Evolutionary conservation across 2,888 invertebrate species (phyloP), one percentile per base, ranked within the genome.

Genomic region (Didymodactylos carnosus): DNA sequence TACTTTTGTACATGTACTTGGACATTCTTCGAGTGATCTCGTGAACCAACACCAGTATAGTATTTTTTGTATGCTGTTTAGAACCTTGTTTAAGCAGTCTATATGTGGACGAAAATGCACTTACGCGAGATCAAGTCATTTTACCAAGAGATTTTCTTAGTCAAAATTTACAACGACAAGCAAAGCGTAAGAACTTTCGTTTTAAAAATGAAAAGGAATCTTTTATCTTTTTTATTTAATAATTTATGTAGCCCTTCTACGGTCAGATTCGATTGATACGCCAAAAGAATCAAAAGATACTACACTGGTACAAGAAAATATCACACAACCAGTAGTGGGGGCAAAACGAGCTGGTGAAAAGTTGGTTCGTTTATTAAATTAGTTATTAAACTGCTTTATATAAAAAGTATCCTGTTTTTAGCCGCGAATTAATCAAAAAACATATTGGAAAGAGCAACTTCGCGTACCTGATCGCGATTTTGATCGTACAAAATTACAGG

Each of bases 361-460:
- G 35, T 62, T 62, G 62, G 62, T 62, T n/a, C n/a, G n/a, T n/a
- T n/a, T n/a, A n/a, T n/a, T n/a, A n/a, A n/a, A n/a, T n/a, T n/a
- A n/a, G n/a, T n/a, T n/a, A n/a, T n/a, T n/a, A n/a, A n/a, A n/a
- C n/a, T n/a, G n/a, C n/a, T n/a, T n/a, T n/a, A n/a, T n/a, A n/a
- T n/a, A n/a, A n/a, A n/a, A 11, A 8, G 7, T 53, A 5, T 62
- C 2, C 3, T 35, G 1, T 62, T 1, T 35, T 62, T 62, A 62
- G 62, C 62, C 62, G 16, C 29, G 35, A 62, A 29, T 62, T 35
- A 19, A 19, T 19, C 35, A 14, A 16, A 72, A 76, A 16, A 46
- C 71, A 0, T 70, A 78, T 5, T 83, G 83, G 83, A 81, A 81
- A 75, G 77, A 79, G 13, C 81, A 81, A 75, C 76, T 81, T 77